Percentiles rank a stretch among this genome's conserved stretches.
phyloP scores from a whole-genome alignment of 2,797 vertebrate species.

The Sebastiscus albofasciatus region DNA sequence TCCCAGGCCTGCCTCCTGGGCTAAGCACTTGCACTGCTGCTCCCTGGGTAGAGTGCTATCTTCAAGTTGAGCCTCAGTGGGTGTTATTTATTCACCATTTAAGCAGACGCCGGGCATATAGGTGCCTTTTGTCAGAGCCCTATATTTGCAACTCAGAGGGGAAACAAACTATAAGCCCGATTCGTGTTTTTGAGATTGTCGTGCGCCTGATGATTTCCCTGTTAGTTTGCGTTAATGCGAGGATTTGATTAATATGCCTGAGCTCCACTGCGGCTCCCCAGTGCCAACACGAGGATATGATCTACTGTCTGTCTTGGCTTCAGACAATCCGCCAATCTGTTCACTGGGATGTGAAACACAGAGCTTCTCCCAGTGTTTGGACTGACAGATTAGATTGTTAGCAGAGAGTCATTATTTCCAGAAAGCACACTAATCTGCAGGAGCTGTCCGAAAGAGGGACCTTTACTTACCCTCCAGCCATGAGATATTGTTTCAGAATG shows the following conservation, averaged over 20 bases:
- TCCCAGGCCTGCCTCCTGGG: constrained; percentile 51
- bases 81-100: constrained; percentile 63
- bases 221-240: constrained; percentile 60
- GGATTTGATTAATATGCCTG: constrained; percentile 59
- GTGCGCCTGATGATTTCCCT: constrained; percentile 25
- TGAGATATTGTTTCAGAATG: constrained; percentile 47
- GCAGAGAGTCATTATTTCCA: constrained; percentile 74
- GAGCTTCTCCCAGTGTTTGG: constrained; percentile 64
- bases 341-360: constrained; percentile 67
- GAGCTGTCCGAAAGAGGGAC: constrained; percentile 53
- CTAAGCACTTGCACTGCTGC: constrained; percentile 52
- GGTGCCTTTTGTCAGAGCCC: constrained; percentile 25
- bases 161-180: constrained; percentile 33
- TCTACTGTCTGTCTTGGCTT: constrained; percentile 59
- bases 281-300: constrained; percentile 58
- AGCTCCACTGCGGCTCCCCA: constrained; percentile 41
- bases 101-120: constrained; percentile 32
- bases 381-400: constrained; percentile 74
- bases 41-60: constrained; percentile 57
- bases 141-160: constrained; percentile 47
- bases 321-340: constrained; percentile 74
- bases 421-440: constrained; percentile 68
- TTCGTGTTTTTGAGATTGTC: constrained; percentile 42
- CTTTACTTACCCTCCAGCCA: constrained; percentile 48
- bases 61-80: constrained; percentile 52